Base-by-base conservation (phyloP, 2,888 invertebrate genomes). In the Sicus ferrugineus region DNA sequence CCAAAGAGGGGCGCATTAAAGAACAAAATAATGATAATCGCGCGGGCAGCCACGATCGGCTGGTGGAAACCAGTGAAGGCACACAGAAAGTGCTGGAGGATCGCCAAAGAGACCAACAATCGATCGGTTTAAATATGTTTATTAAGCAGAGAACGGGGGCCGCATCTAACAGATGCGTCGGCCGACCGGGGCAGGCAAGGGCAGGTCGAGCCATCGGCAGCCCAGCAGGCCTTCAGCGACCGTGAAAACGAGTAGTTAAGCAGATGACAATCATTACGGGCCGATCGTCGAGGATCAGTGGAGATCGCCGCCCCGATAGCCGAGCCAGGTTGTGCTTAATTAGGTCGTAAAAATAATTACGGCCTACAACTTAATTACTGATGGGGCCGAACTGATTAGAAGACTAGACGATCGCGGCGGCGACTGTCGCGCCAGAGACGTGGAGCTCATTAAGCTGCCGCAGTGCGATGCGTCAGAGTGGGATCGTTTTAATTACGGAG, bases 121-220 rank as follows among this genome's bases (percentile, higher is more conserved):
- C 56, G 59, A 65, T 71, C 56, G 70, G 34, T 69, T 65, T 71
- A 76, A 75, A 77, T 75, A 71, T 71, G 75, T 76, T 76, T 73
- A 77, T 76, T 77, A 77, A 71, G 76, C 52, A 74, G 69, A 23
- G 58, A 30, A 48, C 46, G 56, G 56, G 59, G 48, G 56, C 9
- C 28, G 7, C 56, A 14, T 26, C 28, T 23, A 54, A 34, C 16
- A n/a, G 21, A 28, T 28, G 52, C 5, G 21, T n/a, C 16, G 19
- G 56, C 21, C 6, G 38, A 23, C 2, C 9, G 21, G 2, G n/a
- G 26, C 21, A 7, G 38, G 16, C 23, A 26, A 21, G 7, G 61
- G 7, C 21, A n/a, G 21, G 9, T 11, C 16, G 26, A 52, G 21
- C 4, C 26, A 23, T 16, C 56, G 56, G 14, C 16, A 7, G 30